Percentiles rank a stretch among this genome's conserved stretches.
Evolutionary conservation across 1,140 invertebrate genomes (phyloP).

Genomic region (Hydropsyche tenuis): DNA sequence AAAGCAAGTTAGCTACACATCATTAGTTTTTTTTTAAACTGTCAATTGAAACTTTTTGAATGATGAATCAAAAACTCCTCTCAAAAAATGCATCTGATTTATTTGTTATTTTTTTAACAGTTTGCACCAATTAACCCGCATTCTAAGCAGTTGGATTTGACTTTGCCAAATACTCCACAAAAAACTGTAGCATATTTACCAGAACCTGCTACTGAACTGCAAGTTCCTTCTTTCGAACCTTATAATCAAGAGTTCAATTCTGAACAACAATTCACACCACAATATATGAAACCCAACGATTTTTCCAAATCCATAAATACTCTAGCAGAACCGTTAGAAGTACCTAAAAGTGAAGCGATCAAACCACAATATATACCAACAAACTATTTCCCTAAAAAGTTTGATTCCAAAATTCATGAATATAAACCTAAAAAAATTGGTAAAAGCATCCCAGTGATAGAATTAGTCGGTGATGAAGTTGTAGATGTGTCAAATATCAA

Average conservation of each 20-base stretch:
- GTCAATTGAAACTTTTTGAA: background rate
- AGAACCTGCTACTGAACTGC: slow-evolving; percentile 37
- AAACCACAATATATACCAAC: slow-evolving; percentile 38
- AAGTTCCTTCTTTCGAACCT: slow-evolving; percentile 38
- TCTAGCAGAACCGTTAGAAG: slow-evolving; percentile 38
- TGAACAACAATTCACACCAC: background rate
- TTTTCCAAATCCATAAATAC: slow-evolving; percentile 33
- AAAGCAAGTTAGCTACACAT: no score
- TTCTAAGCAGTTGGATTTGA: slow-evolving; percentile 47
- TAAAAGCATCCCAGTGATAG: slow-evolving; percentile 36
- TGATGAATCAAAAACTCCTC: background rate
- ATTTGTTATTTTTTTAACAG: background rate
- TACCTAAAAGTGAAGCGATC: slow-evolving; percentile 41
- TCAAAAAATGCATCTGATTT: background rate
- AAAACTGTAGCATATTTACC: slow-evolving; percentile 17
- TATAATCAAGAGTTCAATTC: slow-evolving; percentile 42
- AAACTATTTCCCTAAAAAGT: slow-evolving; percentile 43
- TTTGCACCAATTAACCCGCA: slow-evolving; percentile 41
- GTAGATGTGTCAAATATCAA: slow-evolving; percentile 40
- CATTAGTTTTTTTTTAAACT: no score
- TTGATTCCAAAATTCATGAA: slow-evolving; percentile 51
- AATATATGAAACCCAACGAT: slow-evolving; percentile 6
- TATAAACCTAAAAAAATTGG: slow-evolving; percentile 55
- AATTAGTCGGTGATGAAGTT: slow-evolving; percentile 37
- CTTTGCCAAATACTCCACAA: slow-evolving; percentile 31